Evolutionary conservation across 2,113 vertebrate genomes (phyloP).

Genomic region (Rhegmatorhina hoffmannsi): DNA sequence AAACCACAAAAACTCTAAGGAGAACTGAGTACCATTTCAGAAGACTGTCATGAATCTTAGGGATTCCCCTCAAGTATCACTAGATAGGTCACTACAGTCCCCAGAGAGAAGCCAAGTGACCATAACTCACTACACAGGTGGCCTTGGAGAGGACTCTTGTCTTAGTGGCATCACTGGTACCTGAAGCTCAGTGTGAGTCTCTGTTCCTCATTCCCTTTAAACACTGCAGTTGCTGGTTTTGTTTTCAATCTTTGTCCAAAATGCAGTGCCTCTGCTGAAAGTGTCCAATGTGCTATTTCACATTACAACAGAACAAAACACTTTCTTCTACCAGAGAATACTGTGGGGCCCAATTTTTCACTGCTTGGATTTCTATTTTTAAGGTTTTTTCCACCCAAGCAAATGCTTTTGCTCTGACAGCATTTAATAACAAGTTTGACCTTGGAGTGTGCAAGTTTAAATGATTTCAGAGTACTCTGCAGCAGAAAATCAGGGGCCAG

Average conservation of each 20-base stretch:
- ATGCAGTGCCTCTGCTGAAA: neutral
- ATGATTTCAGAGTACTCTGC: neutral
- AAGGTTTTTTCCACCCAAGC: neutral
- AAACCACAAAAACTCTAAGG: too few species aligned
- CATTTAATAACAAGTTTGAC: slow-evolving; percentile 55
- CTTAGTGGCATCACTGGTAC: neutral
- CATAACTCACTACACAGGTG: neutral
- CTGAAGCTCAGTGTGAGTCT: neutral
- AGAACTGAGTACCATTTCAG: neutral
- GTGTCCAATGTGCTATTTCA: neutral
- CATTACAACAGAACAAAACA: neutral
- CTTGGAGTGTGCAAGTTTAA: slow-evolving; percentile 31
- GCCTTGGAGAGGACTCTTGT: neutral
- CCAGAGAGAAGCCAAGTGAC: neutral
- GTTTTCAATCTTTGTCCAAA: neutral
- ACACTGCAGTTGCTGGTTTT: neutral
- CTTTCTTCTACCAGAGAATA: neutral
- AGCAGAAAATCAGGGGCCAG: slow-evolving; percentile 31
- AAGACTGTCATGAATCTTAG: neutral
- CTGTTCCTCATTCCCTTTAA: neutral
- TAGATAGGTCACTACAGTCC: neutral
- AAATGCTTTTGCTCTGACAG: slow-evolving; percentile 41
- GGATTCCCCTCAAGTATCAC: neutral
- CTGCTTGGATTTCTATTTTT: neutral
- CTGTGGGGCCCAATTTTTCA: neutral